These are phyloP conservation scores for Allacma fusca DNA, from an alignment of 2,888 invertebrate genomes.

Conservation along the genomic window DNA sequence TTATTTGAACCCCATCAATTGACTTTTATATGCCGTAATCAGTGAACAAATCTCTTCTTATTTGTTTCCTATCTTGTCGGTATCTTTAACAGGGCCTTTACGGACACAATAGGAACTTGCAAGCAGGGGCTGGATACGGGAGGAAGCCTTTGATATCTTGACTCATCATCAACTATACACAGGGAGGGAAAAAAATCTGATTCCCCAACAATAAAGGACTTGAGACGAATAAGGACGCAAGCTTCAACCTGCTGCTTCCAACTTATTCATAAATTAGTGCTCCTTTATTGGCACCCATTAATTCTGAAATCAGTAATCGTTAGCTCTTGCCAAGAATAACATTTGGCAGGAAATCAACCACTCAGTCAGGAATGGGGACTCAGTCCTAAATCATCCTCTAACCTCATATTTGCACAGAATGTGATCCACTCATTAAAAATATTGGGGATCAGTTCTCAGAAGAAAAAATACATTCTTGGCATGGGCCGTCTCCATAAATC, in stretches of 20 bases:
- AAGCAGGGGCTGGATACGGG: slow-evolving; percentile 13
- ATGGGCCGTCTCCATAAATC: no score
- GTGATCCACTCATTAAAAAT: no score
- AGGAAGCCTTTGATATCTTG: slow-evolving; percentile 22
- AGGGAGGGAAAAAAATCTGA: neutral
- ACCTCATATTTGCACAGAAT: no score
- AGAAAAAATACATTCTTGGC: no score
- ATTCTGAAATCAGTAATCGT: neutral
- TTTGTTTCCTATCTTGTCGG: slow-evolving; percentile 52
- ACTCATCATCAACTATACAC: neutral
- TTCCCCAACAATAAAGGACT: slow-evolving; percentile 4
- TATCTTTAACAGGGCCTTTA: slow-evolving; percentile 43
- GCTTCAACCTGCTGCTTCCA: neutral
- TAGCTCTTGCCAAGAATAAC: neutral
- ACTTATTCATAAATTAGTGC: slow-evolving; percentile 16
- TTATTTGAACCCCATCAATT: slow-evolving; percentile 43
- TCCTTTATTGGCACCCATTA: slow-evolving; percentile 24
- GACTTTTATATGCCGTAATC: slow-evolving; percentile 46
- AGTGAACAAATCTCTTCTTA: slow-evolving; percentile 47
- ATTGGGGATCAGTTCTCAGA: no score
- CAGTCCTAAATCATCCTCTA: no score
- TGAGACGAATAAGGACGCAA: neutral
- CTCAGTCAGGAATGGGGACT: no score
- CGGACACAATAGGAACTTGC: slow-evolving; percentile 9
- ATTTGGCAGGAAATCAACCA: neutral